These are phyloP conservation scores for Acanthisitta chloris DNA, from an alignment of 2,113 vertebrate species.

Conservation along the genomic window DNA sequence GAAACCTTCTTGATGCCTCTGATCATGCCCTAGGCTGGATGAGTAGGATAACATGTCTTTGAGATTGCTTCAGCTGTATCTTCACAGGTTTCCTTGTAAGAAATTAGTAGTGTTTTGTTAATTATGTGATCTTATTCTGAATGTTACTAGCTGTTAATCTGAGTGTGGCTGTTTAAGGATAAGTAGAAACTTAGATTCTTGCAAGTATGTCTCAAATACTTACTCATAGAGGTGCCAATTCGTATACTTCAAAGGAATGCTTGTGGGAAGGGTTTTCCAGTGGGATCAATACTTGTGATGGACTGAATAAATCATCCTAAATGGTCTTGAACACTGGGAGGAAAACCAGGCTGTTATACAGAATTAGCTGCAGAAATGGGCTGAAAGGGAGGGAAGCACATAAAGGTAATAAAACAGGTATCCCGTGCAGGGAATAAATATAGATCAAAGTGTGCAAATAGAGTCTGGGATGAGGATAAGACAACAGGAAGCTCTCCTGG, in stretches of 20 bases:
- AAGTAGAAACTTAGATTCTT: neutral
- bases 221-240: neutral
- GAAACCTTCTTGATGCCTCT: neutral
- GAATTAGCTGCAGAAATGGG: neutral
- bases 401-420: neutral
- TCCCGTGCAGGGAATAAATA: neutral
- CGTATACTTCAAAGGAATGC: neutral
- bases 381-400: neutral
- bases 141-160: neutral
- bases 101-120: neutral
- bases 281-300: neutral
- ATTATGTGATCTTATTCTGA: accelerated
- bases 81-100: neutral
- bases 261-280: neutral
- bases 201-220: neutral
- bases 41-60: neutral
- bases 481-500: neutral
- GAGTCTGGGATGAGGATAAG: neutral
- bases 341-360: neutral
- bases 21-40: neutral
- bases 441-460: neutral
- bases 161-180: neutral
- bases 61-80: neutral
- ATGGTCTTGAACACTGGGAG: neutral
- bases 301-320: neutral